Percentiles rank a stretch among this genome's conserved stretches.
phyloP scores from a whole-genome alignment of 2,888 invertebrate genomes.

The Leptothorax acervorum region DNA sequence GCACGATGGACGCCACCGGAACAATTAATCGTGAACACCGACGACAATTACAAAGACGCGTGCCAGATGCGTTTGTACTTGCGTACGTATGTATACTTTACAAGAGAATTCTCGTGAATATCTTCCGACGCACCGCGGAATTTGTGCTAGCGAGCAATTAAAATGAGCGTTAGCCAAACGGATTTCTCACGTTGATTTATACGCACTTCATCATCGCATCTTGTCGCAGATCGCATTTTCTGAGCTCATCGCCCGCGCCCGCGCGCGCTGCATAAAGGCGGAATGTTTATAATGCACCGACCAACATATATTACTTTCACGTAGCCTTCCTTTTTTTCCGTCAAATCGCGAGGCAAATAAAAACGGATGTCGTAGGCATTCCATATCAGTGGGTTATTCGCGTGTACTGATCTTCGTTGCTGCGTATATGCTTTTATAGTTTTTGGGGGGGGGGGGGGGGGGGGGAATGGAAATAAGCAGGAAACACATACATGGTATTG shows the following conservation, averaged over 20 bases:
- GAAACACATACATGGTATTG: background rate
- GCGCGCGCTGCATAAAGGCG: background rate
- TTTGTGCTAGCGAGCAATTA: conserved; percentile 6
- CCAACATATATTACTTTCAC: conserved; percentile 18
- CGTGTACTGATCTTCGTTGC: background rate
- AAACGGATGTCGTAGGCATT: conserved; percentile 38
- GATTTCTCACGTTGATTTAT: conserved; percentile 21
- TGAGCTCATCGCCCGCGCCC: background rate
- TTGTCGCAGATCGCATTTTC: conserved; percentile 5
- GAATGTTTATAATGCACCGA: background rate
- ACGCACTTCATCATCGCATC: conserved; percentile 7
- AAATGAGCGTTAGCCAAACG: conserved; percentile 15
- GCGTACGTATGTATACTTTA: background rate
- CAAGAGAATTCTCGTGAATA: background rate
- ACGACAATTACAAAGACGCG: conserved; percentile 42
- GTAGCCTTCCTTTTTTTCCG: background rate
- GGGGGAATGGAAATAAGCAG: background rate
- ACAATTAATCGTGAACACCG: conserved; percentile 50
- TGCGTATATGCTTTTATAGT: background rate
- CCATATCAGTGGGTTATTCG: conserved; percentile 60
- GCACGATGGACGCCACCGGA: background rate
- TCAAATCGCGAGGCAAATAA: conserved; percentile 40
- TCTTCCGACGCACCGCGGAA: background rate
- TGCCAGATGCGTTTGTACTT: background rate
- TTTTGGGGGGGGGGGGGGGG: background rate